A percentile compares a stretch with the other conserved stretches of the same genome.
Evolutionary conservation across 2,113 vertebrate species (phyloP).

Genomic region (Pelmatolapia mariae): DNA sequence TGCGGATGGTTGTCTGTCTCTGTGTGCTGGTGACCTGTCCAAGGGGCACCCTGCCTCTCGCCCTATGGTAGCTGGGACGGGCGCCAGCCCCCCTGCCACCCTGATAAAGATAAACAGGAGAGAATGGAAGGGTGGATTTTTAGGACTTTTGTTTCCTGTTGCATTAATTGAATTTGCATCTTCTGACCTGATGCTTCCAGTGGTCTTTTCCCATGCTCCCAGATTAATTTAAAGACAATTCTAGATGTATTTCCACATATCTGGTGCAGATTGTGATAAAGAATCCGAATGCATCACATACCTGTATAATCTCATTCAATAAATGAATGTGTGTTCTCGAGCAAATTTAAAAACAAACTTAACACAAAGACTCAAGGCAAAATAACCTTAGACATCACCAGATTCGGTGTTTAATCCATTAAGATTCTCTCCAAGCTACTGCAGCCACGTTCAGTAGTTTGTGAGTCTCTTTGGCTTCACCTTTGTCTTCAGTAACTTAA

Average conservation of each 20-base stretch:
- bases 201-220: not conserved
- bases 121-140: not conserved
- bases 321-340: not conserved
- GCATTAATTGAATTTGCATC: not conserved
- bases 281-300: not conserved
- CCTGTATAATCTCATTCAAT: not conserved
- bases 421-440: not conserved
- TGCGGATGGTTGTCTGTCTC: not conserved
- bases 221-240: not conserved
- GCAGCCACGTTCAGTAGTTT: not conserved
- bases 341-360: not conserved
- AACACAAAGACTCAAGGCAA: not conserved
- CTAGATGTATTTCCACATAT: not conserved
- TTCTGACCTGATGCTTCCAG: not conserved
- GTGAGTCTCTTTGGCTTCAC: not conserved
- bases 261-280: not conserved
- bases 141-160: not conserved
- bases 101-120: not conserved
- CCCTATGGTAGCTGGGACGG: not conserved
- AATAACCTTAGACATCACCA: not conserved
- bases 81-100: not conserved
- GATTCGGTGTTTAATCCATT: accelerated
- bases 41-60: not conserved
- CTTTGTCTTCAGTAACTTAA: not conserved
- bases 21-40: not conserved